phyloP scores from a whole-genome alignment of 2,113 vertebrate genomes.

The Amazona vittata region DNA sequence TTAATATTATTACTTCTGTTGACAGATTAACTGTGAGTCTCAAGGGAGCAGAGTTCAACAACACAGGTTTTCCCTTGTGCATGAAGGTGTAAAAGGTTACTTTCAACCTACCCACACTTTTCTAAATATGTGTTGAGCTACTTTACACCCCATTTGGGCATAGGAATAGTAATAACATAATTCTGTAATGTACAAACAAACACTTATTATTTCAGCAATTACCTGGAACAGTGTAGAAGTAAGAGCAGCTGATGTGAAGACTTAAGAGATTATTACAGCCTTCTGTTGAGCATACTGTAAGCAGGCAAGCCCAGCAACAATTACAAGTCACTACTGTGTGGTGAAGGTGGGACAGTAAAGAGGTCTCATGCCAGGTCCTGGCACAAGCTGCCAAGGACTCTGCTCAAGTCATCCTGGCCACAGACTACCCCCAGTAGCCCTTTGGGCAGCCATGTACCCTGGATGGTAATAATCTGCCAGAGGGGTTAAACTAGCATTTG shows the following conservation, averaged over 20 bases:
- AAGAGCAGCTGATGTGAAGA: background rate
- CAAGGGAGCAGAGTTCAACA: background rate
- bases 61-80: background rate
- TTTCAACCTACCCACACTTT: background rate
- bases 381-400: background rate
- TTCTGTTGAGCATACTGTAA: background rate
- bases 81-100: background rate
- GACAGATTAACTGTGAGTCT: background rate
- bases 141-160: background rate
- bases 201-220: background rate
- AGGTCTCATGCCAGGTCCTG: background rate
- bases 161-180: background rate
- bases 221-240: background rate
- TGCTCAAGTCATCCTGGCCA: background rate
- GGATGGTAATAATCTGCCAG: background rate
- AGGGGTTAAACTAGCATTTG: background rate
- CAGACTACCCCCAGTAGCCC: background rate
- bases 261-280: background rate
- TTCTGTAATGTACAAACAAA: background rate
- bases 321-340: background rate
- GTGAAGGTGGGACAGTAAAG: background rate
- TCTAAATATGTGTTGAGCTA: background rate
- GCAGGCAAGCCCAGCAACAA: background rate
- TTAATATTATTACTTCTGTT: background rate
- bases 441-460: background rate